Percentiles rank a stretch among this genome's conserved stretches.
Conservation (phyloP, 2,888 invertebrate species). For the Endomychus coccineus region DNA sequence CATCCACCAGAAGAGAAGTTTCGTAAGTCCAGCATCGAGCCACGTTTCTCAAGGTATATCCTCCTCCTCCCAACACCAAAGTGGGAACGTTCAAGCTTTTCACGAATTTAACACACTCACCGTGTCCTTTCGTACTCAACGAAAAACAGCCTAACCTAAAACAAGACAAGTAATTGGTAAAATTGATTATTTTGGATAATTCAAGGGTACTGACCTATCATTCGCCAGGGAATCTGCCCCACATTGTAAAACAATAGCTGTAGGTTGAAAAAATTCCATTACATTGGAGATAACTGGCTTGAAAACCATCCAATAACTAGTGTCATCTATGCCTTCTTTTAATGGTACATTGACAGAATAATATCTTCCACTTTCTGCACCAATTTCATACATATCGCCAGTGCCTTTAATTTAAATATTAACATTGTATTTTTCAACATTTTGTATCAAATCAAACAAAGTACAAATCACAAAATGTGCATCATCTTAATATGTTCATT, state of each 20-base stretch:
- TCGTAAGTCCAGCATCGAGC: conserved; percentile 99
- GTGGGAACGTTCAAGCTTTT: conserved; percentile 87
- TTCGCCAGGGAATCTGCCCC: conserved; percentile 97
- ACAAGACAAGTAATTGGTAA: conserved; percentile 4
- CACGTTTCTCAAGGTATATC: conserved; percentile 92
- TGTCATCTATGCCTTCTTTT: conserved; percentile 95
- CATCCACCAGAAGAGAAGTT: conserved; percentile 88
- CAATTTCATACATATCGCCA: conserved; percentile 98
- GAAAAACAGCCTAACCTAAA: conserved; percentile 87
- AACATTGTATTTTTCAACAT: no score
- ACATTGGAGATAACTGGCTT: conserved; percentile 90
- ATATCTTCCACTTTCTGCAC: conserved; percentile 90
- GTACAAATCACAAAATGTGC: neutral
- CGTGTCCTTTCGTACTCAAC: conserved; percentile 89
- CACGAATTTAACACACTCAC: conserved; percentile 96
- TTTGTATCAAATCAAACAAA: conserved; percentile 1
- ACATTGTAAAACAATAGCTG: conserved; percentile 95
- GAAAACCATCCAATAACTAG: conserved; percentile 83
- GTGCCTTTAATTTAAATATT: no score
- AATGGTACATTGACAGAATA: conserved; percentile 98
- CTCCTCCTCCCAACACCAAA: conserved; percentile 54
- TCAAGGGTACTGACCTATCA: conserved; percentile 51
- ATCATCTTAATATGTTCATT: no score
- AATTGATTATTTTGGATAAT: neutral
- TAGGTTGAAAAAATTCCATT: conserved; percentile 94